Evolutionary conservation across 2,113 vertebrate genomes (phyloP).

Genomic region (Pyxicephalus adspersus): DNA sequence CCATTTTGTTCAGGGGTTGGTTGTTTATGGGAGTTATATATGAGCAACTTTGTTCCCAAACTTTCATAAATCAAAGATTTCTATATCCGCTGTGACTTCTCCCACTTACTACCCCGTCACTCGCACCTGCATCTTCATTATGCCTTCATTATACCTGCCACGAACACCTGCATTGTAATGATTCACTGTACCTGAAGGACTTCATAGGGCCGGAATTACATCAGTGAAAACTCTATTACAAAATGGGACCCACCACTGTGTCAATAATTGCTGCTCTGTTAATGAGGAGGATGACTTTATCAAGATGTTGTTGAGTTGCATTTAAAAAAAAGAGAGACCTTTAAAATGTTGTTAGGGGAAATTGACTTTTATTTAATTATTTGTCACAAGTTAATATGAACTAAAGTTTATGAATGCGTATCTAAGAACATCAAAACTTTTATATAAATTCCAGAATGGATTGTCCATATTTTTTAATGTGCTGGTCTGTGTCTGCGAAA

Average conservation of each 20-base stretch:
- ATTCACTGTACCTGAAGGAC: slow-evolving; percentile 1
- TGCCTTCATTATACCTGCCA: slow-evolving; percentile 29
- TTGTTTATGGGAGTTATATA: too few species aligned
- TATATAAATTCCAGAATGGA: too few species aligned
- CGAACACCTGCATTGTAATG: slow-evolving; percentile 28
- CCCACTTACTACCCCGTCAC: background rate
- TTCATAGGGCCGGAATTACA: slow-evolving; percentile 1
- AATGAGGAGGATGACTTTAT: background rate
- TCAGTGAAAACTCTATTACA: background rate
- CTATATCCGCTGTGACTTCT: background rate
- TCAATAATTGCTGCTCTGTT: slow-evolving; percentile 9
- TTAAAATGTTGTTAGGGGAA: background rate
- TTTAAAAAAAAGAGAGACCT: background rate
- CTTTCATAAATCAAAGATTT: background rate
- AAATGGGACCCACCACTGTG: slow-evolving; percentile 14
- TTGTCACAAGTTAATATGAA: background rate
- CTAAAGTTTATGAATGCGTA: too few species aligned
- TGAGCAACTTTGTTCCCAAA: background rate
- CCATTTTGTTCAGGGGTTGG: too few species aligned
- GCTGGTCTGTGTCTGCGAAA: too few species aligned
- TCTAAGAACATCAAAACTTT: too few species aligned
- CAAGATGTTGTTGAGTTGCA: slow-evolving; percentile 5
- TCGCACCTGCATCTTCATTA: slow-evolving; percentile 7
- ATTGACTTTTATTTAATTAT: background rate
- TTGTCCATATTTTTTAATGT: too few species aligned